Evolutionary conservation across 2,113 vertebrate species (phyloP), one percentile per base, ranked within the genome.

Genomic region (Neodon shergylaensis): DNA sequence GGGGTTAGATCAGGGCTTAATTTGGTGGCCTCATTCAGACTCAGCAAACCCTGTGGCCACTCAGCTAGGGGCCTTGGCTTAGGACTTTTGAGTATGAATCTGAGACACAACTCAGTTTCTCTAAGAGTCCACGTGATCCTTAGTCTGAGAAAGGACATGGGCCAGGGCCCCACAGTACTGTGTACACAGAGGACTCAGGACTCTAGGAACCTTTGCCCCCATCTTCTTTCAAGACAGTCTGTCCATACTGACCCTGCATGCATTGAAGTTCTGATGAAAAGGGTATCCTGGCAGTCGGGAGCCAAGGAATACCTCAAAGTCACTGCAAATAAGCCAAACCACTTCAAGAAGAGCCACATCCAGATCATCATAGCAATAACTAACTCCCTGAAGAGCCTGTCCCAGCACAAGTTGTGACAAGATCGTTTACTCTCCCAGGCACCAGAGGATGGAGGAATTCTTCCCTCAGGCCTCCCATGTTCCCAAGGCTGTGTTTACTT

Each of bases 301-400:
- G 70, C 70, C 70, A 72, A 39, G 19, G 70, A 72, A 21, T 72
- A 72, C 19, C 33, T 21, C 70, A 72, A 70, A n/a, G 70, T 72
- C 70, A 72, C 36, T 72, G 17, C 3, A 72, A 72, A 19, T n/a
- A 39, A 21, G 4, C 52, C 86, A 78, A 12, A 42, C 19, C 22
- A 85, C 76, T 87, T 94, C 73, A 88, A 54, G 79, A 92, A 88
- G 92, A 96, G 58, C 77, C 83, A 8, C 36, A 76, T 90, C 65
- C 24, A 3, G 24, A 14, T 89, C 94, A 97, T 95, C 86, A 94
- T 22, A 61, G 61, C 58, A 91, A 63, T 96, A 96, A 97, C 97
- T 95, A 97, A 96, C 96, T 77, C 95, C 92, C 97, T 31, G 12
- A 92, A 91, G 97, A 92, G 70, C 89, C 66, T 89, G 82, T 92